Percentiles rank a stretch among this genome's conserved stretches.
Evolutionary conservation across 2,888 invertebrate genomes (phyloP).

Genomic region (Cryptus armator): DNA sequence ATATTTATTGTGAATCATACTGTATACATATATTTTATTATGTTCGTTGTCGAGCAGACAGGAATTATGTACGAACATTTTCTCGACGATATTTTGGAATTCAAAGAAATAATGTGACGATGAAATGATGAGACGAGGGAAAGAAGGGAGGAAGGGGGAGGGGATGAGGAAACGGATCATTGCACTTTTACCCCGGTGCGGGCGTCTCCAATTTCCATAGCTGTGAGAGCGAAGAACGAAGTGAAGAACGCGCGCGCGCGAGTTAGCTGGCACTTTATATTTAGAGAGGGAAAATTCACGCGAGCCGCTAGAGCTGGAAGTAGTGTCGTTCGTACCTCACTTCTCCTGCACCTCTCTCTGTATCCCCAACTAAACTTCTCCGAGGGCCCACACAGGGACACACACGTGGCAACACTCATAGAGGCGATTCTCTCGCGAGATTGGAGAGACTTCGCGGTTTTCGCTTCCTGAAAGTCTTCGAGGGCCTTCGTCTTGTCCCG

Average conservation of each 20-base stretch:
- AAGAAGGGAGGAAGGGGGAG: slow-evolving; percentile 6
- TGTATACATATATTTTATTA: too few relatives aligned
- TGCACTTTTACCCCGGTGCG: slow-evolving; percentile 62
- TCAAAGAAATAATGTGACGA: background rate
- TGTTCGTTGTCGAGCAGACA: too few relatives aligned
- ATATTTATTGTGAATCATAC: too few relatives aligned
- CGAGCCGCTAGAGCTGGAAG: slow-evolving; percentile 55
- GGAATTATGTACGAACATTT: background rate
- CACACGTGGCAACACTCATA: background rate
- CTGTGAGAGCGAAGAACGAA: slow-evolving; percentile 24
- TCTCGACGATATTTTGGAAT: slow-evolving; percentile 6
- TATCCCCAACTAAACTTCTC: slow-evolving; percentile 3
- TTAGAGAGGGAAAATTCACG: slow-evolving; percentile 60
- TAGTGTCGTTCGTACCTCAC: slow-evolving; percentile 33
- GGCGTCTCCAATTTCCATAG: slow-evolving; percentile 64
- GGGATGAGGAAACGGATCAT: slow-evolving; percentile 53
- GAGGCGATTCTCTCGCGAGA: background rate
- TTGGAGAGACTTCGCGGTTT: background rate
- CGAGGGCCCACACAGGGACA: slow-evolving; percentile 15
- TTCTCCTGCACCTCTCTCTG: slow-evolving; percentile 7
- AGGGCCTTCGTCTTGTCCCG: slow-evolving; percentile 10
- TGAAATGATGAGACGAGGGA: too few relatives aligned
- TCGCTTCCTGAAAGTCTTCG: slow-evolving; percentile 36
- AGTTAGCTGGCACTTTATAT: slow-evolving; percentile 57
- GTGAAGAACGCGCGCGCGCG: slow-evolving; percentile 31